phyloP scores from a whole-genome alignment of 2,888 invertebrate species.

The Brenthis ino region DNA sequence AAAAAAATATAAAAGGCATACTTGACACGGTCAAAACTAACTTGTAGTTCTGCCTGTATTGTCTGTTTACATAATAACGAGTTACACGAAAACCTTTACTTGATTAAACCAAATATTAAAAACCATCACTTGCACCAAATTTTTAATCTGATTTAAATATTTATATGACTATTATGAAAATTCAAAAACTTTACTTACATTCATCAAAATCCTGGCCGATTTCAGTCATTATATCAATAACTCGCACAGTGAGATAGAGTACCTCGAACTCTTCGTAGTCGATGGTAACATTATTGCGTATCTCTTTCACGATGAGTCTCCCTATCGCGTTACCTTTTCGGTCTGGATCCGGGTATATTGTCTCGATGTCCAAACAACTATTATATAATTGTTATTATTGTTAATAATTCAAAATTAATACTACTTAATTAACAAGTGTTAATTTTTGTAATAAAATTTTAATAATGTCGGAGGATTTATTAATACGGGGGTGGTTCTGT shows the following conservation, averaged over 20 bases:
- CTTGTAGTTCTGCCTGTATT: too few species aligned
- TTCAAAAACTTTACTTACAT: conserved; percentile 59
- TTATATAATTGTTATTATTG: neutral
- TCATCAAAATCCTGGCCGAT: conserved; percentile 72
- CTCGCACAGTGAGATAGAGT: conserved; percentile 77
- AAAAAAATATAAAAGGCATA: too few species aligned
- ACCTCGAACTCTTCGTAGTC: conserved; percentile 84
- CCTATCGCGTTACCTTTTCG: conserved; percentile 61
- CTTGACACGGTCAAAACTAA: too few species aligned
- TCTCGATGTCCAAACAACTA: conserved; percentile 73
- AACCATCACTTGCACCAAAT: too few species aligned
- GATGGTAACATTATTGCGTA: conserved; percentile 67
- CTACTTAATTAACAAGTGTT: too few species aligned
- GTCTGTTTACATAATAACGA: too few species aligned
- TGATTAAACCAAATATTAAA: too few species aligned
- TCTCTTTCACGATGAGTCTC: conserved; percentile 61
- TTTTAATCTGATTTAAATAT: neutral
- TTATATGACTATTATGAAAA: neutral
- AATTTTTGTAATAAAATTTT: too few species aligned
- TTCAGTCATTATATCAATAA: conserved; percentile 75
- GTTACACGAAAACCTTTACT: too few species aligned
- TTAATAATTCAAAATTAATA: too few species aligned
- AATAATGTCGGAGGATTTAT: too few species aligned
- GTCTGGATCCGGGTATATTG: conserved; percentile 56
- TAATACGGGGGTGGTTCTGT: too few species aligned